Evolutionary conservation across 2,797 vertebrate species (phyloP), one percentile per base, ranked within the genome.

Genomic region (Gambusia yucatana): DNA sequence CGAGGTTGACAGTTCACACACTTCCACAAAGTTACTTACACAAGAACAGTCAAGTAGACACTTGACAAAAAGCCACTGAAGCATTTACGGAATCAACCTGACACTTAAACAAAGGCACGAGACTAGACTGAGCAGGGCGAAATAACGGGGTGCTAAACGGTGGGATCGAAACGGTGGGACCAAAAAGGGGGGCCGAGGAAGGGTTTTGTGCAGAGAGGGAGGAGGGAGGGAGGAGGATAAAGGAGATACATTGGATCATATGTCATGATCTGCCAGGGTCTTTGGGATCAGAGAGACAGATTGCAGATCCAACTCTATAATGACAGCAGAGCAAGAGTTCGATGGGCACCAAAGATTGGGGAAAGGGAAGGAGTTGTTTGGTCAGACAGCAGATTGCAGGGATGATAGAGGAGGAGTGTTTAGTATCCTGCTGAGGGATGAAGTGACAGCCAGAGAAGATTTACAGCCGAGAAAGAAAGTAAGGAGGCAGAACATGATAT

Each of bases 261-360:
- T 87, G 86, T 88, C 80, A 73, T 41, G 72, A 84, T 82, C 72
- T 79, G 81, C 82, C 77, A 80, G 83, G 59, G 69, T 86, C 86
- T 86, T 71, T 83, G 17, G 43, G 75, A 82, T 69, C 65, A 77
- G n/a, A 59, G 77, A 84, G 81, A 80, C 74, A 61, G 77, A 88
- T 84, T 79, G 80, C 74, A 77, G 82, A 70, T 72, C 50, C 79
- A 77, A 77, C 75, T 81, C 57, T 73, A 72, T 80, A 48, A 82
- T 63, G 77, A 86, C 71, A 84, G 82, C 76, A 48, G 71, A 76
- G 77, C 52, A 41, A 47, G 70, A 75, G 80, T 81, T 75, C 67
- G 80, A 87, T 73, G 2, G 59, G 75, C 48, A 16, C 28, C 48
- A 74, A 43, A 75, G 70, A 77, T 69, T 17, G 7, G 73, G 65